phyloP scores from a whole-genome alignment of 1,140 invertebrate species.

The Neoseiulus cucumeris region DNA sequence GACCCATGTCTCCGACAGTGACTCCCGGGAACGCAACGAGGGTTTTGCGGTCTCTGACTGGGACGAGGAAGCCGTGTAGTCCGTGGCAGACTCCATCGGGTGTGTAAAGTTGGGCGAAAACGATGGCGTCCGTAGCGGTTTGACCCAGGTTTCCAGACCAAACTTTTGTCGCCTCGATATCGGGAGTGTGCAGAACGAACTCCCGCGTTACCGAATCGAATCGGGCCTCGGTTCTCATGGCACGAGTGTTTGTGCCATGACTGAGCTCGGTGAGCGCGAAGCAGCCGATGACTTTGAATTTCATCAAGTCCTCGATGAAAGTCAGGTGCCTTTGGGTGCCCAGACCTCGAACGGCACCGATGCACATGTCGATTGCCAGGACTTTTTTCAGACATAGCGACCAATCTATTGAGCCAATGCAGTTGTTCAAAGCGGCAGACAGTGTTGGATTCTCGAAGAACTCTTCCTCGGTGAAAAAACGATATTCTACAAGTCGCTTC shows the following conservation, averaged over 20 bases:
- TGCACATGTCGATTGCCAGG: constrained; percentile 27
- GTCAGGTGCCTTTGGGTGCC: constrained; percentile 54
- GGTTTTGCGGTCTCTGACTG: constrained; percentile 52
- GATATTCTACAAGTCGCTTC: constrained; percentile 40
- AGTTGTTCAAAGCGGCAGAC: constrained; percentile 25
- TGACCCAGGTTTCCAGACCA: constrained; percentile 78
- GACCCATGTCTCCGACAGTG: constrained; percentile 62
- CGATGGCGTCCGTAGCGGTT: constrained; percentile 59
- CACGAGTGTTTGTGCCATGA: constrained; percentile 80
- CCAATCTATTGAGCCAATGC: constrained; percentile 47
- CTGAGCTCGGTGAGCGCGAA: constrained; percentile 81
- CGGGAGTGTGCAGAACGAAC: constrained; percentile 74
- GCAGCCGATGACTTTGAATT: constrained; percentile 50
- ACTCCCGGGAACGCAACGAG: constrained; percentile 49
- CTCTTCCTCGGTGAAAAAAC: constrained; percentile 39
- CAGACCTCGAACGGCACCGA: constrained; percentile 36
- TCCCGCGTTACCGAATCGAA: constrained; percentile 50
- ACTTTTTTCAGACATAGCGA: constrained; percentile 41
- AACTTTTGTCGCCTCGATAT: constrained; percentile 84
- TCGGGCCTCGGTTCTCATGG: constrained; percentile 67
- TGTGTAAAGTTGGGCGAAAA: constrained; percentile 72
- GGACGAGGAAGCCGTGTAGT: constrained; percentile 61
- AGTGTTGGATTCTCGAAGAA: constrained; percentile 30
- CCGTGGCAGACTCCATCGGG: constrained; percentile 58
- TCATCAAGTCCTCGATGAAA: constrained; percentile 43